Conservation (phyloP, 2,888 invertebrate species). For the Drosophila cognata region DNA sequence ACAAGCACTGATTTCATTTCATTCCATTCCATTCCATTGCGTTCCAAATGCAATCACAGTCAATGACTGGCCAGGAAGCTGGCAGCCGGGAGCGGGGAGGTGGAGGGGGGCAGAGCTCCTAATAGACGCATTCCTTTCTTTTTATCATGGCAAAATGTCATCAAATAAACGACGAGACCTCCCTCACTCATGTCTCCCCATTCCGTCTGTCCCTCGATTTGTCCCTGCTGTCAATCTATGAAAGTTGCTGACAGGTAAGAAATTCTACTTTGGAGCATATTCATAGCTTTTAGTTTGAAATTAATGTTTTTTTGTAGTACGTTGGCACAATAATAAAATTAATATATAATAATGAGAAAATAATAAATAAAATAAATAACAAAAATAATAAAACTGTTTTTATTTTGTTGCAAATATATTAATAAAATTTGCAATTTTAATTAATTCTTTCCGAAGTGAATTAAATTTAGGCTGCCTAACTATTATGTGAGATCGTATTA, state of each 20-base stretch:
- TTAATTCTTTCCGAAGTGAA: background rate
- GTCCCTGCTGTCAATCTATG: background rate
- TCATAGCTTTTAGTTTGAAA: background rate
- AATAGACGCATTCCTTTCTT: conserved; percentile 1
- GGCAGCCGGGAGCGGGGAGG: rapidly evolving
- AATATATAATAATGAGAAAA: background rate
- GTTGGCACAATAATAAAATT: background rate
- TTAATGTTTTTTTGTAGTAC: background rate
- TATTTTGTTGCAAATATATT: background rate
- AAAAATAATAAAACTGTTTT: no score
- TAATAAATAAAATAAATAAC: background rate
- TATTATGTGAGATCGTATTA: background rate
- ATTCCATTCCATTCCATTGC: conserved; percentile 20
- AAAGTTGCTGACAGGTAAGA: conserved; percentile 2
- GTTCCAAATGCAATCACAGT: conserved; percentile 68
- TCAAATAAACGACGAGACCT: background rate
- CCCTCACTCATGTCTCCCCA: background rate
- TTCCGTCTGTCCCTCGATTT: background rate
- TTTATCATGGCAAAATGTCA: background rate
- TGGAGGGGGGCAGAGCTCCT: background rate
- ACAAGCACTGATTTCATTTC: conserved; percentile 7
- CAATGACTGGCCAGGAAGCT: conserved; percentile 20
- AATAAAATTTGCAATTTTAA: background rate
- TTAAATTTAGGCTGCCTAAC: background rate
- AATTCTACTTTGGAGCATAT: background rate